Percentiles rank a stretch among this genome's conserved stretches.
Evolutionary conservation across 2,113 vertebrate species (phyloP).

Genomic region (Agelaius tricolor): DNA sequence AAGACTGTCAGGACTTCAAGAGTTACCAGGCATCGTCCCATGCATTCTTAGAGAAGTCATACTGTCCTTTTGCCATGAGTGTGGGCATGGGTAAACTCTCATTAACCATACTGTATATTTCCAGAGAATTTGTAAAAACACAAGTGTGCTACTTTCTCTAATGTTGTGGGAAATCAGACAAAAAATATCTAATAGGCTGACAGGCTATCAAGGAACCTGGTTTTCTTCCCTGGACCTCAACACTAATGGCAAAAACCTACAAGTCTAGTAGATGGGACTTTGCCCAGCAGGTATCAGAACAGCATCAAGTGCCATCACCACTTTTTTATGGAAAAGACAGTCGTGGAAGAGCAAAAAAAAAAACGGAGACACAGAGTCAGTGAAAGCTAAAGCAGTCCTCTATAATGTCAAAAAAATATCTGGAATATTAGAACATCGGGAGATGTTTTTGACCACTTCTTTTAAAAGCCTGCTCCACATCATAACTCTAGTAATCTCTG

Average conservation of each 20-base stretch:
- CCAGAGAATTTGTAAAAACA: background rate
- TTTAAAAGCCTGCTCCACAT: background rate
- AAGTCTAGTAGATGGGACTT: background rate
- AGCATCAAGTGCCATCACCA: background rate
- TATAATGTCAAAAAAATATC: background rate
- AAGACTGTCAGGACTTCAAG: background rate
- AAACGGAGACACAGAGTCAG: background rate
- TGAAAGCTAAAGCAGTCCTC: background rate
- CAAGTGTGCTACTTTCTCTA: background rate
- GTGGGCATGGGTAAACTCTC: background rate
- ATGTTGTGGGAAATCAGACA: background rate
- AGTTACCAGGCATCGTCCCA: background rate
- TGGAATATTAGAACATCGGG: background rate
- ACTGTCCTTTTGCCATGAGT: background rate
- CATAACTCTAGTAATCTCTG: background rate
- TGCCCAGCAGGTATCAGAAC: rapidly evolving
- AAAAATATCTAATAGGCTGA: background rate
- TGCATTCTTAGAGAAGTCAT: background rate
- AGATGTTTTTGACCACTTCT: background rate
- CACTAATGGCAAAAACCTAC: background rate
- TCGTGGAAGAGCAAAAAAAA: background rate
- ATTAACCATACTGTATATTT: background rate
- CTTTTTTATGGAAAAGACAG: background rate
- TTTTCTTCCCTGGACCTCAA: background rate
- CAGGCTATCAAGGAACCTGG: background rate